Evolutionary conservation across 2,888 invertebrate genomes (phyloP).

Genomic region (Acanthosepion esculentum): DNA sequence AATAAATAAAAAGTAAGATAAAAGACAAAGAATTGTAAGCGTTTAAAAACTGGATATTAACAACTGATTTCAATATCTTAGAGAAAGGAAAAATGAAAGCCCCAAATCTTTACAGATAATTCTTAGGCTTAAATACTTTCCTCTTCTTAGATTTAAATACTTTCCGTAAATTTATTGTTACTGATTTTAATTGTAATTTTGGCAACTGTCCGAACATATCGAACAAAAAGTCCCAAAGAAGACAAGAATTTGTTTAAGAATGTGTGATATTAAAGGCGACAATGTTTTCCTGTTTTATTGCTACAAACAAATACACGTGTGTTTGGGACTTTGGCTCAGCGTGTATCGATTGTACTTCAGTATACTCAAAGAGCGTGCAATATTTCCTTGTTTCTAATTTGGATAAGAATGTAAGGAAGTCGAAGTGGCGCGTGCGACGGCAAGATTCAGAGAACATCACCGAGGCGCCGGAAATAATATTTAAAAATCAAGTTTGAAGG

Average conservation of each 20-base stretch:
- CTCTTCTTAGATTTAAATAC: background rate
- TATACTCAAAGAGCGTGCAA: background rate
- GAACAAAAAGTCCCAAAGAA: background rate
- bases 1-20: too few relatives aligned
- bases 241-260: background rate
- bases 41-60: background rate
- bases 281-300: background rate
- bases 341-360: background rate
- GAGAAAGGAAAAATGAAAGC: background rate
- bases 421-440: background rate
- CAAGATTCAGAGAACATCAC: background rate
- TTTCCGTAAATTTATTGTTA: background rate
- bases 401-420: background rate
- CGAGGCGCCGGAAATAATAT: slow-evolving; percentile 1
- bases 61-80: background rate
- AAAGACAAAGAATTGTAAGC: background rate
- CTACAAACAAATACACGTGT: background rate
- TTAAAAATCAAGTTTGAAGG: background rate
- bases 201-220: background rate
- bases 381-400: background rate
- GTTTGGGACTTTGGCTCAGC: background rate
- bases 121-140: background rate
- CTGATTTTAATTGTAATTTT: background rate
- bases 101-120: background rate
- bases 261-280: background rate